Evolutionary conservation across 1,140 invertebrate genomes (phyloP).

Genomic region (Elymnias hypermnestra): DNA sequence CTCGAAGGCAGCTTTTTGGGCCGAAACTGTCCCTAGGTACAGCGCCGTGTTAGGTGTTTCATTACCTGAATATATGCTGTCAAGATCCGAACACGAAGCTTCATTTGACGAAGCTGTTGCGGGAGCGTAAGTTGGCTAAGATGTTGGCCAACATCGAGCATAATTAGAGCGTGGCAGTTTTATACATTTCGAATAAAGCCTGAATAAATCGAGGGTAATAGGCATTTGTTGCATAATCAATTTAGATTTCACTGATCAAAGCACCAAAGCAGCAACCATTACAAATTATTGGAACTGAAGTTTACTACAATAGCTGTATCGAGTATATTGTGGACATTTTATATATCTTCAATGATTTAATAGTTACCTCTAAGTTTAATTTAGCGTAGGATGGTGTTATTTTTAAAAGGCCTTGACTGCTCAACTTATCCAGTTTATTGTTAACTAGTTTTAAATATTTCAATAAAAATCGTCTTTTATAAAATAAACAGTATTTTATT

Average conservation of each 20-base stretch:
- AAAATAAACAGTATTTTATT: background rate
- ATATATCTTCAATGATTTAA: background rate
- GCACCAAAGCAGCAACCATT: constrained; percentile 29
- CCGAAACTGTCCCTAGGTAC: constrained; percentile 80
- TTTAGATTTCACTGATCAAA: constrained; percentile 50
- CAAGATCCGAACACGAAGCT: constrained; percentile 80
- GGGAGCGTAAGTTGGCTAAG: constrained; percentile 45
- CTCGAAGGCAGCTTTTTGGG: constrained; percentile 76
- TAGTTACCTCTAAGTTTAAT: background rate
- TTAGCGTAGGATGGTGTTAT: constrained; percentile 13
- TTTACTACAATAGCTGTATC: constrained; percentile 8
- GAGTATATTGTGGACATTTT: background rate
- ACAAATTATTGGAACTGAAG: constrained; percentile 13
- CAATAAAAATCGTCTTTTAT: constrained; percentile 14
- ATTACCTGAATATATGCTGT: constrained; percentile 82
- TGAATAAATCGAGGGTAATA: constrained; percentile 26
- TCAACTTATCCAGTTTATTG: constrained; percentile 35
- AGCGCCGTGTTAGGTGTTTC: constrained; percentile 79
- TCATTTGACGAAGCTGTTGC: constrained; percentile 79
- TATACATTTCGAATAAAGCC: constrained; percentile 45
- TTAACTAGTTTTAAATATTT: constrained; percentile 64
- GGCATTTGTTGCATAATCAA: constrained; percentile 53
- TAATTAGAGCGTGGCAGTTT: constrained; percentile 65
- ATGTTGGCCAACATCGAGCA: constrained; percentile 45
- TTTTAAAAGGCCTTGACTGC: constrained; percentile 19